Evolutionary conservation across 2,113 vertebrate species (phyloP).

Genomic region (Chloroceryle aenea): DNA sequence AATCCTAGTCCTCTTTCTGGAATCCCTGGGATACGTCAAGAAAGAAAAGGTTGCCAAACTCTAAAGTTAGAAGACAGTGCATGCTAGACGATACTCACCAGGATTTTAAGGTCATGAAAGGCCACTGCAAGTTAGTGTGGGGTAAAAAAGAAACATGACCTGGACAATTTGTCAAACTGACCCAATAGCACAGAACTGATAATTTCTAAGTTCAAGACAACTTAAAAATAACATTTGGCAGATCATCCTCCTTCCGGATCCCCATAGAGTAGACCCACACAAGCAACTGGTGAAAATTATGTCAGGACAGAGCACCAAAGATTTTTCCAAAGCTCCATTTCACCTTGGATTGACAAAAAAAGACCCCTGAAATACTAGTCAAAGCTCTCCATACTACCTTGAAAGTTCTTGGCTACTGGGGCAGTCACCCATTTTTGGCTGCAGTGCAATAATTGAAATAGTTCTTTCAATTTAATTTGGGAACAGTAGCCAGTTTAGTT

Average conservation of each 20-base stretch:
- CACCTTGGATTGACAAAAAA: not conserved
- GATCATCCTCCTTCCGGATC: not conserved
- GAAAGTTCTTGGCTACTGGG: not conserved
- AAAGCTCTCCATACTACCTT: not conserved
- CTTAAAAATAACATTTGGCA: not conserved
- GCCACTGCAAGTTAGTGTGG: not conserved
- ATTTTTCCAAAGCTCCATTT: not conserved
- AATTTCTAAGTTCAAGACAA: not conserved
- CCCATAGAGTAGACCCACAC: not conserved
- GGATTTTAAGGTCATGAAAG: not conserved
- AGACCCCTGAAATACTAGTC: not conserved
- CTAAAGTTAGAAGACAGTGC: not conserved
- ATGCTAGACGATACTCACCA: not conserved
- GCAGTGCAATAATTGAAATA: constrained; percentile 18
- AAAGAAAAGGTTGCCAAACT: not conserved
- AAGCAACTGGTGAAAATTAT: not conserved
- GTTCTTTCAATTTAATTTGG: constrained; percentile 39
- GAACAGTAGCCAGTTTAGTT: constrained; percentile 28
- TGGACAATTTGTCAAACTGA: not conserved
- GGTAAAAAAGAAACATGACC: not conserved
- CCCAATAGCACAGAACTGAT: not conserved
- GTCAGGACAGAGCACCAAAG: not conserved
- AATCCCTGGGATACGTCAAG: not conserved
- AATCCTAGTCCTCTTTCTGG: not conserved
- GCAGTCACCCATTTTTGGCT: constrained; percentile 2